phyloP scores from a whole-genome alignment of 2,797 vertebrate genomes.

The Meda fulgida region DNA sequence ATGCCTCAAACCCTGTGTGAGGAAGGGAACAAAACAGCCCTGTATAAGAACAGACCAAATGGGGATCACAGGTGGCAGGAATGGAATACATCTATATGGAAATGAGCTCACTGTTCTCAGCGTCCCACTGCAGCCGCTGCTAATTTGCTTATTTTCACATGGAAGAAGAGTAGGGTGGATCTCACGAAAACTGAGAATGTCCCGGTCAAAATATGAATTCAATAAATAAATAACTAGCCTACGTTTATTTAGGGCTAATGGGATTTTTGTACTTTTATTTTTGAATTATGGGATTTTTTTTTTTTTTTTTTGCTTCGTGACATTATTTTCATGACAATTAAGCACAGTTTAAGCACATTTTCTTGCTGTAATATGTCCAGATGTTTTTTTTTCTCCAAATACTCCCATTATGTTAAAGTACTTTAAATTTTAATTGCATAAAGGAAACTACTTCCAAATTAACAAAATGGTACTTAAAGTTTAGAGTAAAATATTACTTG shows the following conservation, averaged over 20 bases:
- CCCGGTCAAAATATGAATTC: neutral
- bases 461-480: neutral
- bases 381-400: neutral
- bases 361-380: neutral
- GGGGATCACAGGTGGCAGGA: slow-evolving; percentile 61
- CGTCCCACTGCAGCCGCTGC: slow-evolving; percentile 1
- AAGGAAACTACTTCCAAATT: neutral
- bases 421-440: neutral
- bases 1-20: slow-evolving; percentile 56
- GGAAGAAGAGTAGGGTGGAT: neutral
- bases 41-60: slow-evolving; percentile 51
- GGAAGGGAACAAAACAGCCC: slow-evolving; percentile 56
- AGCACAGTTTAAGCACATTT: neutral
- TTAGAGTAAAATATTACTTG: neutral
- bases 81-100: slow-evolving; percentile 48
- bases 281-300: no score
- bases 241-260: neutral
- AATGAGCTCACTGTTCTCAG: slow-evolving; percentile 46
- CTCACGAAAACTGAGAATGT: neutral
- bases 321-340: neutral
- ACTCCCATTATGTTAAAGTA: neutral
- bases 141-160: slow-evolving; percentile 13
- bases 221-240: neutral
- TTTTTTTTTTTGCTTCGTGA: no score
- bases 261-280: no score